Evolutionary conservation across 2,113 vertebrate species (phyloP).

Genomic region (Ciconia stormi): DNA sequence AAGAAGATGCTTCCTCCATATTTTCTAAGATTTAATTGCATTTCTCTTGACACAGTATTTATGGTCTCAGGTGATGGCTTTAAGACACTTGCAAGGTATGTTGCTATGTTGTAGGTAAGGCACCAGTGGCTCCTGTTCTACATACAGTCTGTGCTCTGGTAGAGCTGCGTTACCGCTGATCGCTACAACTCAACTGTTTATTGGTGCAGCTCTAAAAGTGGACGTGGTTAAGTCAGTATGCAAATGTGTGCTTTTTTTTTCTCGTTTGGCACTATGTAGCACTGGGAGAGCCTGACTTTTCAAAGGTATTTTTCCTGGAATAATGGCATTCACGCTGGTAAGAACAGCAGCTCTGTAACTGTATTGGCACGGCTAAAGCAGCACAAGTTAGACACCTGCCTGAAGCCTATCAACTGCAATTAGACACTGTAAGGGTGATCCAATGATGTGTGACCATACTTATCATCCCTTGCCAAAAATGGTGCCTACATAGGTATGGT

Average conservation of each 20-base stretch:
- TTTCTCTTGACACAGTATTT: background rate
- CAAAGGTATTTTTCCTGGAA: background rate
- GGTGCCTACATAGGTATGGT: fast-evolving
- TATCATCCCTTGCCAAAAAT: background rate
- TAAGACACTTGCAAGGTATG: background rate
- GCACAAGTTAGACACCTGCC: background rate
- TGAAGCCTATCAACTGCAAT: background rate
- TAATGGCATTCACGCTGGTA: background rate
- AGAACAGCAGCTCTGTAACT: background rate
- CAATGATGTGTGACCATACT: background rate
- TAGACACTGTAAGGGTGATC: background rate
- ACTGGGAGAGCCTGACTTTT: background rate
- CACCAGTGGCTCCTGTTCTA: background rate
- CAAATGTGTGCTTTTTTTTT: background rate
- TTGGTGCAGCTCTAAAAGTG: background rate
- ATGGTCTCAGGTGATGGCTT: background rate
- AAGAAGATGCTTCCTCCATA: background rate
- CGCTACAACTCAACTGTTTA: background rate
- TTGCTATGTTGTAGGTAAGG: background rate
- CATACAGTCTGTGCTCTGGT: background rate
- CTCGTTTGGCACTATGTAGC: background rate
- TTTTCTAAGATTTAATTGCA: background rate
- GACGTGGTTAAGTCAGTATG: background rate
- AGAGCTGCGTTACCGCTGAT: background rate
- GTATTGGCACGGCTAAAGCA: background rate